These are phyloP conservation scores for Hydrozoanthus tunicans DNA, from an alignment of 64 coral and sea anemone genomes.

Conservation along the genomic window DNA sequence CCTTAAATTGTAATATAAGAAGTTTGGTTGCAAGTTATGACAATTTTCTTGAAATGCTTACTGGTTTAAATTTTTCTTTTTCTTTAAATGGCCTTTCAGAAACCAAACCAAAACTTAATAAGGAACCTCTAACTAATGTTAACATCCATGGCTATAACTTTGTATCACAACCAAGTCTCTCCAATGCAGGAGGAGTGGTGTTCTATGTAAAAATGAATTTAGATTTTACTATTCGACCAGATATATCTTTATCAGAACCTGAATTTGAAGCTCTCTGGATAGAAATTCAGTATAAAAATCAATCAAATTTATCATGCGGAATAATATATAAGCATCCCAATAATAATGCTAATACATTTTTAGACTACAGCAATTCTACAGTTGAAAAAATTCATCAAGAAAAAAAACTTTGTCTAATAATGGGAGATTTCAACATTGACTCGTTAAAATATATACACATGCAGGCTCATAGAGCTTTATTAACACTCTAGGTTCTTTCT, in stretches of 20 bases:
- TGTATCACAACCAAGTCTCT: too few species aligned
- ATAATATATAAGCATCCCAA: not conserved
- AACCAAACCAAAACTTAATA: not conserved
- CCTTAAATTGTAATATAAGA: not conserved
- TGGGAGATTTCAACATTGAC: not conserved
- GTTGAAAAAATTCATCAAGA: not conserved
- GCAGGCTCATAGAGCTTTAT: not conserved
- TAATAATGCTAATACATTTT: not conserved
- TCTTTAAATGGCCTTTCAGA: not conserved
- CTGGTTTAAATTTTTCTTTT: not conserved
- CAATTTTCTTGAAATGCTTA: not conserved
- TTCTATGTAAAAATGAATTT: not conserved
- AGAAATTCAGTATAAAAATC: not conserved
- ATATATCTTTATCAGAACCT: not conserved
- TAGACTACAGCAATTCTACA: not conserved
- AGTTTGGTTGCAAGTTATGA: not conserved
- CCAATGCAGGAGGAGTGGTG: not conserved
- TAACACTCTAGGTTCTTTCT: not conserved
- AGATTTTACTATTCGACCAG: too few species aligned
- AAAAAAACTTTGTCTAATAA: not conserved
- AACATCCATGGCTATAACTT: not conserved
- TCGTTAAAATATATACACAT: not conserved
- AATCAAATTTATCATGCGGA: not conserved
- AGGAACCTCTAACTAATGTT: not conserved
- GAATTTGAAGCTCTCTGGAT: not conserved